Conservation (phyloP, 2,888 invertebrate genomes). For the Pollenia amentaria region DNA sequence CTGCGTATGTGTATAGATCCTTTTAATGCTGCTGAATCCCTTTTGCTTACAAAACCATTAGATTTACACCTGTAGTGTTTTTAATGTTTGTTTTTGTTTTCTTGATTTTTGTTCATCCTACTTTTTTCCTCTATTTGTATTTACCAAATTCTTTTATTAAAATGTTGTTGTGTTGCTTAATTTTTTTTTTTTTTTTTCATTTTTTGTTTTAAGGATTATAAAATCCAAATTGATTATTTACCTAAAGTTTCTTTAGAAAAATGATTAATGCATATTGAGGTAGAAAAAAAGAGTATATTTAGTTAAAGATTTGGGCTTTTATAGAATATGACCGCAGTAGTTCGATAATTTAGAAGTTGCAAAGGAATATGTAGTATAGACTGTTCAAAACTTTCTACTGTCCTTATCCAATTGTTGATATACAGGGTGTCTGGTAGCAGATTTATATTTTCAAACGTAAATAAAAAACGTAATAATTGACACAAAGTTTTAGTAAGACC, state of each 20-base stretch:
- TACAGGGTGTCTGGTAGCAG: too few relatives aligned
- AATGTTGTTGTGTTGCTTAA: conserved; percentile 25
- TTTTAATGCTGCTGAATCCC: conserved; percentile 19
- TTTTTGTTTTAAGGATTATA: conserved; percentile 41
- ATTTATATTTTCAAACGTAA: too few relatives aligned
- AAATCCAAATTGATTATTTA: conserved; percentile 64
- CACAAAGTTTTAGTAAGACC: too few relatives aligned
- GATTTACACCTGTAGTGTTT: conserved; percentile 60
- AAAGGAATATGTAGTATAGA: too few relatives aligned
- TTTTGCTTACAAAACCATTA: conserved; percentile 47
- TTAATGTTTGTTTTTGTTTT: conserved; percentile 43
- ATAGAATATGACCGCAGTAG: too few relatives aligned
- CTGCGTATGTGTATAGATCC: conserved; percentile 23
- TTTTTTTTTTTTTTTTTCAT: conserved; percentile 39
- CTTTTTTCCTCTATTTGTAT: conserved; percentile 16
- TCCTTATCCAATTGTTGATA: too few relatives aligned
- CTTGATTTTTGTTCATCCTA: conserved; percentile 25
- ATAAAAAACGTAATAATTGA: too few relatives aligned
- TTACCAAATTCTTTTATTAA: conserved; percentile 62
- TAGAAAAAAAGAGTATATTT: too few relatives aligned
- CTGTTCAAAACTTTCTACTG: too few relatives aligned
- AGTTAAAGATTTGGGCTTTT: too few relatives aligned
- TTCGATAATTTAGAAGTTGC: too few relatives aligned
- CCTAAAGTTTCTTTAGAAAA: conserved; percentile 24
- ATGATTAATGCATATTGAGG: too few relatives aligned